A percentile compares a stretch with the other conserved stretches of the same genome.
phyloP scores from a whole-genome alignment of 37 sponge, comb jelly and placozoan genomes.

The Geodia barretti region DNA sequence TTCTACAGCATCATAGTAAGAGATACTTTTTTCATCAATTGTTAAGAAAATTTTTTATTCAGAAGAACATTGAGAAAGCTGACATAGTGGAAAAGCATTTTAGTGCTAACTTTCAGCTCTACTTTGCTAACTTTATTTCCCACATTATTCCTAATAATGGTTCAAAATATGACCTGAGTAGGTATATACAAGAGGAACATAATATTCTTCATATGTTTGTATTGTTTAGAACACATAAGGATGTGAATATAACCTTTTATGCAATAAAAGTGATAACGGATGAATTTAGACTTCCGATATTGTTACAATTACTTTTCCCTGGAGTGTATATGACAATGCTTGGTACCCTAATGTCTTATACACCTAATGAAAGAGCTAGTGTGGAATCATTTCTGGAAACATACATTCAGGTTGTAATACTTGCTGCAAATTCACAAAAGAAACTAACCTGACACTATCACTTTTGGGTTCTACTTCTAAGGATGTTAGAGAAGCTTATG shows the following conservation, averaged over 20 bases:
- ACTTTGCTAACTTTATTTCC: not conserved
- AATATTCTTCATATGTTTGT: conserved; percentile 16
- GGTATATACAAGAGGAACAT: conserved; percentile 22
- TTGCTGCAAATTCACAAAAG: no score
- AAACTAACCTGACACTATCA: no score
- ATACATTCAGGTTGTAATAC: no score
- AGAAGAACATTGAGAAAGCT: not conserved
- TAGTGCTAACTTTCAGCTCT: not conserved
- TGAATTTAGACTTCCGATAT: not conserved
- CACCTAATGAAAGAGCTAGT: no score
- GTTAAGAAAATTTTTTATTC: conserved; percentile 12
- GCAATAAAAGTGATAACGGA: not conserved
- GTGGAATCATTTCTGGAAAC: no score
- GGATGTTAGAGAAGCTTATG: no score
- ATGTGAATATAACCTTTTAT: not conserved
- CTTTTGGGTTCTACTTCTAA: no score
- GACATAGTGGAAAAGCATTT: not conserved
- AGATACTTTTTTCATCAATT: conserved; percentile 31
- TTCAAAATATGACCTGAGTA: not conserved
- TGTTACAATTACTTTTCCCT: not conserved
- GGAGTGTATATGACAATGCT: not conserved
- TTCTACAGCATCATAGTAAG: conserved; percentile 5
- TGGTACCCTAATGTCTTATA: not conserved
- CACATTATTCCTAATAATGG: not conserved
- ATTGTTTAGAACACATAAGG: not conserved